Evolutionary conservation across 2,113 vertebrate genomes (phyloP), one percentile per base, ranked within the genome.

Genomic region (Bujurquina vittata): DNA sequence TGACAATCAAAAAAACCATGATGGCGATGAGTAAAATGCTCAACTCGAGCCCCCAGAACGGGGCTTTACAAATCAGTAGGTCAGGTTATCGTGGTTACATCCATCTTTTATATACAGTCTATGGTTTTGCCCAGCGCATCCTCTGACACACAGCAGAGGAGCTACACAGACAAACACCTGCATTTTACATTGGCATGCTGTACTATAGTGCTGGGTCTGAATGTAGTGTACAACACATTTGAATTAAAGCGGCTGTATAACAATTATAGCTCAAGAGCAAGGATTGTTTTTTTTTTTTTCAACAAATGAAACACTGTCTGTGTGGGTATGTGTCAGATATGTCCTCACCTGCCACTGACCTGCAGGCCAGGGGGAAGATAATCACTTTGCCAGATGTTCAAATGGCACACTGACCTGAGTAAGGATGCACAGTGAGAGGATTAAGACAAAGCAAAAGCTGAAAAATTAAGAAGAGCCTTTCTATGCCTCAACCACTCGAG

Each of bases 341-440:
- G 84, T 90, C 84, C 87, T 17, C 90, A 95, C 92, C 94, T 94
- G 92, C 77, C 74, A 63, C 86, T 88, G 82, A 89, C 91, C 91
- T 91, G 88, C 81, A 74, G 86, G 83, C 57, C 84, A 82, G 83
- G 23, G 81, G 84, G 67, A 74, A 87, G 85, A 83, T 89, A 78
- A 93, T 99, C 97, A 99, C 94, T 99, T 99, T 92, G 97, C 98
- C 93, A 99, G 96, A 91, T 99, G 98, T 95, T 99, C 98, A 96
- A 99, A 99, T 84, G 98, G 97, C 96, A 99, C 97, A 90, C 97
- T 99, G 95, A 98, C 98, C 98, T 99, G 81, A 49, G 77, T 2
- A 91, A 74, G 18, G 63, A 59, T 75, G 8, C 59, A 81, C 29
- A 37, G 81, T 6, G 46, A 87, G 60, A 77, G 35, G 54, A 33